These are phyloP conservation scores for Drosophila rellima DNA, from an alignment of 2,888 invertebrate genomes.

Conservation along the genomic window DNA sequence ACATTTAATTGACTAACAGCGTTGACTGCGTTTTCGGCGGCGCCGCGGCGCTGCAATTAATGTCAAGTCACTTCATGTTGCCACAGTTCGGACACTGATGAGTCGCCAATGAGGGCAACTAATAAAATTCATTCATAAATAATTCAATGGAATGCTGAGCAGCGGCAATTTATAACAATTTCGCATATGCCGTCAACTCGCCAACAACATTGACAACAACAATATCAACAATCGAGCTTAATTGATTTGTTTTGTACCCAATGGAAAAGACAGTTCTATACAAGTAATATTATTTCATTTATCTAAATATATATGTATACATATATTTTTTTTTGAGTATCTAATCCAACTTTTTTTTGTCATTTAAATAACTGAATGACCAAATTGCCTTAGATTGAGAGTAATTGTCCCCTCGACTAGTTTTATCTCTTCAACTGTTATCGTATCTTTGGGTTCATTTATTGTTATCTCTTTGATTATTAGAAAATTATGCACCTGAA, in stretches of 20 bases:
- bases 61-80: conserved; percentile 70
- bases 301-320: conserved; percentile 15
- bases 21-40: conserved; percentile 34
- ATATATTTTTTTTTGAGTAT: conserved; percentile 13
- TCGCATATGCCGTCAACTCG: conserved; percentile 69
- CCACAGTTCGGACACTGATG: conserved; percentile 70
- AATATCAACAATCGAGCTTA: conserved; percentile 49
- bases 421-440: conserved; percentile 3
- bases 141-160: conserved; percentile 72
- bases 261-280: conserved; percentile 53
- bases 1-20: conserved; percentile 75
- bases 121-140: conserved; percentile 83
- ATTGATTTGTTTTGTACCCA: conserved; percentile 79
- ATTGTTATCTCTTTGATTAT: conserved; percentile 19
- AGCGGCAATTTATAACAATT: conserved; percentile 77
- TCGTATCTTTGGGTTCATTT: background rate
- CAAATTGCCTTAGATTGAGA: conserved; percentile 74
- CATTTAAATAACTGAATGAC: conserved; percentile 58
- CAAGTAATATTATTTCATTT: conserved; percentile 18
- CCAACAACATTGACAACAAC: conserved; percentile 35
- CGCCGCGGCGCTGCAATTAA: conserved; percentile 67
- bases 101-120: conserved; percentile 81
- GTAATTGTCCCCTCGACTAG: conserved; percentile 48
- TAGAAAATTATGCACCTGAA: conserved; percentile 27
- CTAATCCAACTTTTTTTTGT: conserved; percentile 37